Evolutionary conservation across 2,113 vertebrate genomes (phyloP), one percentile per base, ranked within the genome.

Genomic region (Pterophyllum scalare): DNA sequence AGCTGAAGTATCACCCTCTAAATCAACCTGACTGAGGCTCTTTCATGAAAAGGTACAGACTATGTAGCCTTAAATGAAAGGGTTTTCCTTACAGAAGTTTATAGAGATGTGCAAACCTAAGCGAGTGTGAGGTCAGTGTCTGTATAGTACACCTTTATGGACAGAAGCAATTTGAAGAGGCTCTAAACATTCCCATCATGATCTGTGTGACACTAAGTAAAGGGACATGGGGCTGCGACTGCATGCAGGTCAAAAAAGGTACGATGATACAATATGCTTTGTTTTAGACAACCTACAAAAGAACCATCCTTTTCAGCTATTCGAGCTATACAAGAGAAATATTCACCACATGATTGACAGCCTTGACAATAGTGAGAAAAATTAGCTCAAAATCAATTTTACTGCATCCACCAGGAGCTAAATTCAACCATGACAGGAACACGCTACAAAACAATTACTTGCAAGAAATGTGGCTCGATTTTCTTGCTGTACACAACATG

Each of bases 91-190:
- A 5, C 70, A 38, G 75, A 84, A 75, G 49, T 81, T 87, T 75
- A 78, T 75, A 61, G 81, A 90, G 75, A 85, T 82, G 84, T 79
- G 64, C 6, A 11, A 60, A 59, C 67, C 59, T 62, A 84, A 81
- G 88, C 19, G 28, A 52, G 65, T 65, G 77, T 59, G 6, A 65
- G 82, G 81, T 86, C 85, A 75, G 67, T 43, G 64, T 80, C 43
- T 15, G 22, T 56, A 13, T 52, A 17, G 58, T 40, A 20, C 35
- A 75, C 38, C 81, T 83, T 79, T 85, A 77, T 33, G 46, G 77
- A 62, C 54, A 14, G 83, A 89, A 85, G 87, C 64, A 26, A 91
- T 90, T 89, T 91, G 64, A 90, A 86, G 82, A 81, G 77, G 79
- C 84, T 79, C 59, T 82, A 78, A 88, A 88, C 76, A 86, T 87